Percentiles rank a stretch among this genome's conserved stretches.
phyloP scores from a whole-genome alignment of 2,888 invertebrate species.

The Agriopis aurantiaria region DNA sequence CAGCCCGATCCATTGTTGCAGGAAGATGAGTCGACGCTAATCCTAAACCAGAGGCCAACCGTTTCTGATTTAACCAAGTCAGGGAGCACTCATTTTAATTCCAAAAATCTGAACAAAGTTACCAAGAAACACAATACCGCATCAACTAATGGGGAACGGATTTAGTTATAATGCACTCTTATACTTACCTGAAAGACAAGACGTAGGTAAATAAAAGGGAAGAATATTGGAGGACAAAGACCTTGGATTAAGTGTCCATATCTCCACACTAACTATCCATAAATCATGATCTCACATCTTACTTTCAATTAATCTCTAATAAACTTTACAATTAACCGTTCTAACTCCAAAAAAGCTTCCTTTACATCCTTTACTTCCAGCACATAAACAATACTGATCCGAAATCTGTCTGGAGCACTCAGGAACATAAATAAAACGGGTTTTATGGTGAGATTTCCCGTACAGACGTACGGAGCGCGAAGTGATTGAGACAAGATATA shows the following conservation, averaged over 20 bases:
- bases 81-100: too few species aligned
- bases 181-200: neutral
- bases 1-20: too few species aligned
- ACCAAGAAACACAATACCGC: too few species aligned
- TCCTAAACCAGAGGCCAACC: too few species aligned
- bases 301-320: conserved; percentile 4
- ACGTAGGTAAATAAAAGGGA: too few species aligned
- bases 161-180: too few species aligned
- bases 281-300: conserved; percentile 3
- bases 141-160: too few species aligned
- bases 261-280: conserved; percentile 6
- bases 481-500: conserved; percentile 25
- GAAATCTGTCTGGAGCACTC: conserved; percentile 27
- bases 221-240: neutral
- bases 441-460: conserved; percentile 26
- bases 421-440: conserved; percentile 25
- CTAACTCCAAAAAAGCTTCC: conserved; percentile 13
- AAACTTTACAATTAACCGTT: conserved; percentile 8
- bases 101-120: too few species aligned
- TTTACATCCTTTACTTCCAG: conserved; percentile 2
- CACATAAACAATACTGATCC: conserved; percentile 31
- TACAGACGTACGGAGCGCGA: conserved; percentile 19
- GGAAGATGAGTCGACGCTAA: too few species aligned
- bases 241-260: neutral
- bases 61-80: too few species aligned